A percentile compares a stretch with the other conserved stretches of the same genome.
phyloP scores from a whole-genome alignment of 1,140 invertebrate species.

The Lucilia cuprina region DNA sequence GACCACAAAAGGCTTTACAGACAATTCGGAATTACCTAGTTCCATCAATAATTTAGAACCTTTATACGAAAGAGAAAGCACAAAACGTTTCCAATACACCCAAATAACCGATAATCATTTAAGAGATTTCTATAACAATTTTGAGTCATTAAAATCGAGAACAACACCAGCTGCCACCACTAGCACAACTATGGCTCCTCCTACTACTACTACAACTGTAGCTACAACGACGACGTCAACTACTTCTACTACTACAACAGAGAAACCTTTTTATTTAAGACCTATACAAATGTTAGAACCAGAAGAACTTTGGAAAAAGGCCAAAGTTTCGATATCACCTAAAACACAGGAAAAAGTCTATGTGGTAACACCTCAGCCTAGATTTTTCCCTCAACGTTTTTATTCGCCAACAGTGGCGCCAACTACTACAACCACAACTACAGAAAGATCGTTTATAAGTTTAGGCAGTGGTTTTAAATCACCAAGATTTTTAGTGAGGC shows the following conservation, averaged over 20 bases:
- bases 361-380: slow-evolving; percentile 75
- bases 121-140: slow-evolving; percentile 2
- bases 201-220: slow-evolving; percentile 35
- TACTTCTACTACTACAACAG: slow-evolving; percentile 28
- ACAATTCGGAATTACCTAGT: slow-evolving; percentile 41
- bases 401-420: slow-evolving; percentile 23
- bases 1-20: slow-evolving; percentile 42
- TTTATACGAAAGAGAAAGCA: slow-evolving; percentile 41
- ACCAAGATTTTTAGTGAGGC: slow-evolving; percentile 68
- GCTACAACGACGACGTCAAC: slow-evolving; percentile 38
- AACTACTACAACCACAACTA: slow-evolving; percentile 28
- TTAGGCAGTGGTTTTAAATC: slow-evolving; percentile 63
- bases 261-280: slow-evolving; percentile 39
- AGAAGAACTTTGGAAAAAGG: slow-evolving; percentile 68
- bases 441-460: slow-evolving; percentile 34
- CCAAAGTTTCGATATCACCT: slow-evolving; percentile 74
- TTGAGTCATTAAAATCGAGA: not conserved
- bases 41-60: slow-evolving; percentile 58
- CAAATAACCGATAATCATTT: slow-evolving; percentile 50
- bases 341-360: slow-evolving; percentile 79
- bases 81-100: slow-evolving; percentile 44
- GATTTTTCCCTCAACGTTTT: slow-evolving; percentile 45
- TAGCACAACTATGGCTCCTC: slow-evolving; percentile 16
- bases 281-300: slow-evolving; percentile 37
- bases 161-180: slow-evolving; percentile 34